Percentiles rank a stretch among this genome's conserved stretches.
phyloP scores from a whole-genome alignment of 2,797 vertebrate genomes.

The Gymnopithys bicolor region DNA sequence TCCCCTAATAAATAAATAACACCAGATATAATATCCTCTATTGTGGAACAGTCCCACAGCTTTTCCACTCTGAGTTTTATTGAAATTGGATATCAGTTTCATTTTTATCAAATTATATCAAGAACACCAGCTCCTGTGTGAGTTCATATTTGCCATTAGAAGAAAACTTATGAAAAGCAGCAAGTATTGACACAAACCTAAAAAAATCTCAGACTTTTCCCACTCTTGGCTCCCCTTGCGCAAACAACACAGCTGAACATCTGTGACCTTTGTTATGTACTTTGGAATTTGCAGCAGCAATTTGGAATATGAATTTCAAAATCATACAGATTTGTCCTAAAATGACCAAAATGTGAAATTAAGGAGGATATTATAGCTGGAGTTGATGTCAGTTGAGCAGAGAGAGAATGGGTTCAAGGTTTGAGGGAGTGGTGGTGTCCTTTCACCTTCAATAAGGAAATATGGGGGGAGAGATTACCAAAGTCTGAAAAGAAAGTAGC shows the following conservation, averaged over 20 bases:
- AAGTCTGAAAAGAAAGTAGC: background rate
- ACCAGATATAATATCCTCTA: background rate
- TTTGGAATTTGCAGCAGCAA: no score
- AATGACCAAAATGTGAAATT: background rate
- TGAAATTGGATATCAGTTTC: constrained; percentile 29
- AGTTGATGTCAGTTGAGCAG: background rate
- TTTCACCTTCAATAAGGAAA: background rate
- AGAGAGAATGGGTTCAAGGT: background rate
- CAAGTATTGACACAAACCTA: background rate
- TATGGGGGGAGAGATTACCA: background rate
- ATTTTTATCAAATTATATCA: background rate
- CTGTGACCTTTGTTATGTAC: background rate
- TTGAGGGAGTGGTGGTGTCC: background rate
- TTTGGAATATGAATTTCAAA: no score
- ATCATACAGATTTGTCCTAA: no score
- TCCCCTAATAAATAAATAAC: constrained; percentile 10
- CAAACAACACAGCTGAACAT: background rate
- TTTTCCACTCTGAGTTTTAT: background rate
- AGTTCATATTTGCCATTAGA: background rate
- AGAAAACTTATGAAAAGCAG: background rate
- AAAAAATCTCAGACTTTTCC: background rate
- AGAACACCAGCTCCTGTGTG: background rate
- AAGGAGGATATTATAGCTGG: background rate
- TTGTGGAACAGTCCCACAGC: background rate
- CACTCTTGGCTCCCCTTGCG: background rate